These are phyloP conservation scores for Aeoliscus strigatus DNA, from an alignment of 2,797 vertebrate species.

Conservation along the genomic window DNA sequence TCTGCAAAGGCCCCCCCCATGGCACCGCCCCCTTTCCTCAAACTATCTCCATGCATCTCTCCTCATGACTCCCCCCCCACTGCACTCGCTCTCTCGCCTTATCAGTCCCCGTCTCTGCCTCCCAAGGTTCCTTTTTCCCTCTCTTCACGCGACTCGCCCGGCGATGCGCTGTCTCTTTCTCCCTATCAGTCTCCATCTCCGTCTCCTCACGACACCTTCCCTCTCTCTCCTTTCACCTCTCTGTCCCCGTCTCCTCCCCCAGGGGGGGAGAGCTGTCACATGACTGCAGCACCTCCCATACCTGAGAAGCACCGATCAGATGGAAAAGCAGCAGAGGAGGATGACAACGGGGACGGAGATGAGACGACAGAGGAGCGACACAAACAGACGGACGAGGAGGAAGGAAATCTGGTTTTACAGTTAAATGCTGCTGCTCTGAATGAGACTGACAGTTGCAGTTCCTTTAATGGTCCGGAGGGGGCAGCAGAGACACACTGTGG, in stretches of 20 bases:
- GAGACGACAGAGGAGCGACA: slow-evolving; percentile 6
- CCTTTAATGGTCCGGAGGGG: slow-evolving; percentile 73
- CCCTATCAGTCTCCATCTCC: slow-evolving; percentile 40
- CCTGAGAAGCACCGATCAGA: slow-evolving; percentile 9
- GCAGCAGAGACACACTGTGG: slow-evolving; percentile 36
- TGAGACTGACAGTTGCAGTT: slow-evolving; percentile 74
- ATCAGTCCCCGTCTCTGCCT: slow-evolving; percentile 49
- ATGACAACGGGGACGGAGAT: background rate
- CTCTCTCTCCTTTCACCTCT: slow-evolving; percentile 46
- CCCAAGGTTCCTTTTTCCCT: slow-evolving; percentile 31
- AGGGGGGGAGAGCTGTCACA: slow-evolving; percentile 58
- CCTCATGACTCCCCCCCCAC: slow-evolving; percentile 29
- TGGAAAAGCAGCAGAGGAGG: background rate
- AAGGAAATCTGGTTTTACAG: slow-evolving; percentile 53
- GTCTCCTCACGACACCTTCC: slow-evolving; percentile 35
- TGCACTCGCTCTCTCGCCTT: slow-evolving; percentile 43
- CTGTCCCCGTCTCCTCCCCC: slow-evolving; percentile 43
- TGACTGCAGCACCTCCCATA: slow-evolving; percentile 40
- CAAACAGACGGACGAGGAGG: slow-evolving; percentile 17
- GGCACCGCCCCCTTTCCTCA: slow-evolving; percentile 31
- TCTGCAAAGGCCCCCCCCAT: slow-evolving; percentile 22
- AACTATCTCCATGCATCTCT: slow-evolving; percentile 19
- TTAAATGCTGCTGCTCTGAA: slow-evolving; percentile 60
- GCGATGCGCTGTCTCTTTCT: slow-evolving; percentile 22
- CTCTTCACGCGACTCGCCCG: slow-evolving; percentile 30